Percentiles rank a stretch among this genome's conserved stretches.
Conservation (phyloP, 2,797 vertebrate species). For the Acomys russatus region DNA sequence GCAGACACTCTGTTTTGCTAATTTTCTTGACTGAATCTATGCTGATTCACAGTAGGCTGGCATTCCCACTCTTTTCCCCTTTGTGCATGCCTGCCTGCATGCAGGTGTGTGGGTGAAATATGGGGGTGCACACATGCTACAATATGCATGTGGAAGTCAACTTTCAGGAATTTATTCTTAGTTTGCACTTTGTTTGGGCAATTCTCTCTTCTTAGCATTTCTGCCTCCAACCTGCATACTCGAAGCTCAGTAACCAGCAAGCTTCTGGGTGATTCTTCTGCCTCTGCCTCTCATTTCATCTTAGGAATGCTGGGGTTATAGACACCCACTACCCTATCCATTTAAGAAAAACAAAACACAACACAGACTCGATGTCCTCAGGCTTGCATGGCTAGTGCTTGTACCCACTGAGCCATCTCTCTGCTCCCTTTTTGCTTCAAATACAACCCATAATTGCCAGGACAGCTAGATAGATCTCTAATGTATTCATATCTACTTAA, state of each 20-base stretch:
- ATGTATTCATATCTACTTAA: not conserved
- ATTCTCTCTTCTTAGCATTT: not conserved
- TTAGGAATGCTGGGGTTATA: not conserved
- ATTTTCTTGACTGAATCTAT: slow-evolving; percentile 1
- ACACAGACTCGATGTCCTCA: not conserved
- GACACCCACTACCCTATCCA: no score
- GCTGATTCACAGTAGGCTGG: not conserved
- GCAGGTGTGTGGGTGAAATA: not conserved
- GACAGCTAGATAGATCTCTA: not conserved
- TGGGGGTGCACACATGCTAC: not conserved
- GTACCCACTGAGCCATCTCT: not conserved
- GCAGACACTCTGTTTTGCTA: not conserved
- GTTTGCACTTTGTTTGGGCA: not conserved
- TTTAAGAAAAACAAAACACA: not conserved
- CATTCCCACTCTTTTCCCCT: not conserved
- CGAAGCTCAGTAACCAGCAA: not conserved
- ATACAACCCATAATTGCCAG: not conserved
- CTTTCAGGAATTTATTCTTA: not conserved
- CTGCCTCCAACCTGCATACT: not conserved
- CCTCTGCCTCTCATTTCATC: not conserved
- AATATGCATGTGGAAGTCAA: not conserved
- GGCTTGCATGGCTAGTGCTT: not conserved
- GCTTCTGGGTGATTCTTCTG: not conserved
- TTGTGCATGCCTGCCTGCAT: not conserved
- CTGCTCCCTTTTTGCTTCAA: not conserved